Evolutionary conservation across 2,797 vertebrate genomes (phyloP), one percentile per base, ranked within the genome.

Genomic region (Sus cebifrons): DNA sequence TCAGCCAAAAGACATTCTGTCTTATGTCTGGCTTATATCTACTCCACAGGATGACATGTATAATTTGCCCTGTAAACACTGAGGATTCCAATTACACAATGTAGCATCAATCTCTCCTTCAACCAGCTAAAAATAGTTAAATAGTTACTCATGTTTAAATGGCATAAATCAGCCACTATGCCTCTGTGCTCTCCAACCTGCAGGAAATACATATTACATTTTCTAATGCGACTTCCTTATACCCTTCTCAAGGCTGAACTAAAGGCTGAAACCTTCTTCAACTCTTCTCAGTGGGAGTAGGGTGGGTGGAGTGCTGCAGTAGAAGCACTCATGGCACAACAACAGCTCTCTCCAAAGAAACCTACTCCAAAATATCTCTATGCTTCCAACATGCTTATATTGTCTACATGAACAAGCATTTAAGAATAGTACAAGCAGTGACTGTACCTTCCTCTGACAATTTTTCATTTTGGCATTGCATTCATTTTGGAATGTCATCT

Each of bases 391-490:
- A 49, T 32, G 11, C 13, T 60, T 56, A 13, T 25, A 23, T 70
- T 11, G 10, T 89, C 5, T 56, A 13, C 14, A 4, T 70, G 29
- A 16, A 60, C 16, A 56, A 7, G 7, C 5, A 86, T 65, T 92
- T 78, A 73, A 75, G 40, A 67, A 18, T 18, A 88, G 23, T 21
- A 87, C 65, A 88, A 84, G 44, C 4, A 44, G 12, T 44, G 73
- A 54, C 4, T 71, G 5, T 40, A 18, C 1, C 9, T 8, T 81
- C 4, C 11, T 67, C 77, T 64, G 27, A 73, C 2, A 56, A 18
- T 44, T 93, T 94, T 79, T 84, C 8, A 56, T 90, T 89, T 79
- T n/a, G 27, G 16, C 8, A 73, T 54, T 60, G 23, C 58, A 86
- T 64, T 20, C 25, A 29, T 58, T 78, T 93, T 92, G 27, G 14